Evolutionary conservation across 2,888 invertebrate species (phyloP), one percentile per base, ranked within the genome.

Genomic region (Drosophila prostipennis): DNA sequence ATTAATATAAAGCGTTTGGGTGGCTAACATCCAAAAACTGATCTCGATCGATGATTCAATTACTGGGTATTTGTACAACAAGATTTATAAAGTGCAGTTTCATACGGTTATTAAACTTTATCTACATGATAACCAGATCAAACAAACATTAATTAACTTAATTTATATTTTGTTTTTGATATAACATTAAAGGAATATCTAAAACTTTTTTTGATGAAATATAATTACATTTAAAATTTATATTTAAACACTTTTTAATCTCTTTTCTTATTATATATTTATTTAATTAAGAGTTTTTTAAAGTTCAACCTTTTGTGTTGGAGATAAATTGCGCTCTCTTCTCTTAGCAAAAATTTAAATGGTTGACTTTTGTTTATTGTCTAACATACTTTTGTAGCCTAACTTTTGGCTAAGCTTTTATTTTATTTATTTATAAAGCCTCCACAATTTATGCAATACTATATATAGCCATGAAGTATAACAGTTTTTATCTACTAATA

Each of bases 401-500:
- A 32, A 4, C 19, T 46, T 34, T 2, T 4, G 46, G 57, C 32
- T 3, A 14, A 23, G 4, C 23, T 3, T 23, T 23, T 23, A 23
- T 23, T 23, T 23, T 23, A 4, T 23, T 23, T 23, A 4, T 23
- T 4, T 23, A 23, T 23, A 23, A 23, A 26, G 4, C 13, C 5
- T n/a, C 57, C 51, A 0, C 14, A 34, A 34, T 8, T 10, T 60
- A 60, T 51, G 43, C 63, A 6, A 6, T 29, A 39, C 0, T 2
- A 6, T 29, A 6, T 29, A 34, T 1, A 16, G 1, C n/a, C 8
- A 6, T 0, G 0, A 0, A 16, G 60, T 64, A 64, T 64, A 64
- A 64, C 64, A 64, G 51, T 60, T 60, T 34, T 19, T 1, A 19
- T 3, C 0, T n/a, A 19, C 10, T 6, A 26, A 7, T 10, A 4